Evolutionary conservation across 2,888 invertebrate genomes (phyloP), one percentile per base, ranked within the genome.

Genomic region (Chrysomela aeneicollis): DNA sequence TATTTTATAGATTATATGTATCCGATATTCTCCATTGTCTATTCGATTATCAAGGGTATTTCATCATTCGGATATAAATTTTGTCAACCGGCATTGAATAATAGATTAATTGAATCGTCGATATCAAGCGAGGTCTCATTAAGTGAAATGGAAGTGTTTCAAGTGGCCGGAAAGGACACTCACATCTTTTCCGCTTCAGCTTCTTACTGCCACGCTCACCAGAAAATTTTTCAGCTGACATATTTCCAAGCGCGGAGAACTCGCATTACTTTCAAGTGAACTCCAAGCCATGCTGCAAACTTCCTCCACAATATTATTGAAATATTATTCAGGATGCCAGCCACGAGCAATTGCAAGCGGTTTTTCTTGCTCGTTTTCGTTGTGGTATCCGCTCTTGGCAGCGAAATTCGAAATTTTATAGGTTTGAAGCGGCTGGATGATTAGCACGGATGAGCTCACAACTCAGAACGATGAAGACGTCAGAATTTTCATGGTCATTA

Each of bases 261-360:
- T 51, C 35, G 49, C 54, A 59, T 54, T 53, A 49, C 59, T 63
- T 63, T 59, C 63, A 59, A 42, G 42, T 59, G 59, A 59, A 54
- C 63, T 59, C 26, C 52, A 47, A 22, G 18, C 62, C 53, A 37
- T 46, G 60, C 26, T 53, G 52, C 30, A 53, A 42, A 58, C 63
- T 63, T 59, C 63, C 59, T 59, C 37, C 53, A 63, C 59, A 50
- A 59, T 49, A 59, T 63, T 63, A 63, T 63, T 63, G 63, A 63
- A 63, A 63, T 63, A 63, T 63, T 63, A 63, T 63, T 63, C 63
- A 54, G 54, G 63, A 63, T 59, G 63, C 57, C 54, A 59, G 59
- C 63, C 54, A 63, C 59, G 54, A 54, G 59, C 57, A 59, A 59
- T 63, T 59, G 49, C 46, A 35, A 59, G 35, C 47, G 47, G 22